Conservation (phyloP, 2,888 invertebrate species). For the Schizaphis graminum region DNA sequence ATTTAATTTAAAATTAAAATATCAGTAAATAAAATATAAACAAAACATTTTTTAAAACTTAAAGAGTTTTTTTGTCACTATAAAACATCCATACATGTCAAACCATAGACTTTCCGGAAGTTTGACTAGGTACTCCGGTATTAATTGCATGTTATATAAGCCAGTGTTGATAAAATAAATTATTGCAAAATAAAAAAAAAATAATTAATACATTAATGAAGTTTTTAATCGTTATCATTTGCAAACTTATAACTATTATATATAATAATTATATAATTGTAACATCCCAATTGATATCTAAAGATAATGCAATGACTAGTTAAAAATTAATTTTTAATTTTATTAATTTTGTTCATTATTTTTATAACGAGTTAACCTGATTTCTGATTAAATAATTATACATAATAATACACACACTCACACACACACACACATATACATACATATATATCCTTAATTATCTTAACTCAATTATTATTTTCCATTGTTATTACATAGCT, state of each 20-base stretch:
- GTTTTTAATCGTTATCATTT: not conserved
- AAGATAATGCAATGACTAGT: not conserved
- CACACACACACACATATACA: not conserved
- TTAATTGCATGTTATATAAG: not conserved
- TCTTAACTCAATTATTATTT: not conserved
- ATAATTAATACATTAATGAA: not conserved
- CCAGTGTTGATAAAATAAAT: not conserved
- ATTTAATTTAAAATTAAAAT: not conserved
- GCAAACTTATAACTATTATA: not conserved
- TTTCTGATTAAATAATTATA: not conserved
- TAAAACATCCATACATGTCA: not conserved
- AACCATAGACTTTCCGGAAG: not conserved
- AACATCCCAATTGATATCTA: not conserved
- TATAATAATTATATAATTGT: not conserved
- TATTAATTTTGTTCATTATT: not conserved
- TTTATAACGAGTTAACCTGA: not conserved
- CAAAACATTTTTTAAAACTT: not conserved
- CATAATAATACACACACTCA: too few species aligned
- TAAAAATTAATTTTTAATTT: not conserved
- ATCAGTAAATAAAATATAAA: not conserved
- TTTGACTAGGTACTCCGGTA: not conserved
- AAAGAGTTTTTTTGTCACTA: not conserved
- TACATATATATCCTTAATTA: not conserved
- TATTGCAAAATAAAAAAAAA: not conserved
- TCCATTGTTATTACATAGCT: not conserved